phyloP scores from a whole-genome alignment of 2,888 invertebrate genomes.

The Caenorhabditis sp. region DNA sequence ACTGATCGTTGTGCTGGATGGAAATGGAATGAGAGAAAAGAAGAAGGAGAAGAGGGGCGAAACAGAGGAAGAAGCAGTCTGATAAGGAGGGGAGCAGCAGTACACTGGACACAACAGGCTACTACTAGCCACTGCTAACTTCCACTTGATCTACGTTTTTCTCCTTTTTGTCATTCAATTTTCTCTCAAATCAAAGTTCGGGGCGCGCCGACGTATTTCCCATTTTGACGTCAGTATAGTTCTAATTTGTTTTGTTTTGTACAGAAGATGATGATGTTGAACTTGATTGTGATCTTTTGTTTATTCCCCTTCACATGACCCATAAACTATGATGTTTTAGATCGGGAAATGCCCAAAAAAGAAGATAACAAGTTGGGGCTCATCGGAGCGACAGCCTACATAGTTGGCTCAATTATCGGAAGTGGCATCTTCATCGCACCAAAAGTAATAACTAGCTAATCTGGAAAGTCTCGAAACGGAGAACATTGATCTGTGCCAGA shows the following conservation, averaged over 20 bases:
- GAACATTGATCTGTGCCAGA: neutral
- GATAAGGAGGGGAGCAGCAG: conserved; percentile 32
- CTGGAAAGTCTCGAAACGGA: neutral
- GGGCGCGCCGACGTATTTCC: neutral
- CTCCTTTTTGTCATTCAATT: neutral
- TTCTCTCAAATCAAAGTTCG: neutral
- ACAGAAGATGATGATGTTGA: conserved; percentile 3
- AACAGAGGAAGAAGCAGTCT: neutral
- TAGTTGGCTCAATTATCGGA: conserved; percentile 71
- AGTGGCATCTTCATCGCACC: conserved; percentile 73
- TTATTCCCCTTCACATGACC: conserved; percentile 24
- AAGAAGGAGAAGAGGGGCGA: neutral
- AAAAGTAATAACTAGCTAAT: conserved; percentile 29
- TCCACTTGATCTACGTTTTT: neutral
- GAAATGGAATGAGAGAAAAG: conserved; percentile 2
- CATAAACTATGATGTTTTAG: conserved; percentile 16
- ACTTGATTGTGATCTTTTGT: conserved; percentile 27
- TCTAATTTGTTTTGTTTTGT: conserved; percentile 15
- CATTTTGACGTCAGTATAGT: neutral
- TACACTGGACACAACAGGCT: conserved; percentile 1
- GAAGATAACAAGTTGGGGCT: conserved; percentile 69
- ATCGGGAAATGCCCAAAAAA: conserved; percentile 54
- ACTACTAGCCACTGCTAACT: conserved; percentile 3
- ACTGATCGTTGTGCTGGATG: conserved; percentile 25
- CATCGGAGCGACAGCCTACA: conserved; percentile 70